Conservation (phyloP, 1,140 invertebrate species). For the Cataglyphis hispanica region DNA sequence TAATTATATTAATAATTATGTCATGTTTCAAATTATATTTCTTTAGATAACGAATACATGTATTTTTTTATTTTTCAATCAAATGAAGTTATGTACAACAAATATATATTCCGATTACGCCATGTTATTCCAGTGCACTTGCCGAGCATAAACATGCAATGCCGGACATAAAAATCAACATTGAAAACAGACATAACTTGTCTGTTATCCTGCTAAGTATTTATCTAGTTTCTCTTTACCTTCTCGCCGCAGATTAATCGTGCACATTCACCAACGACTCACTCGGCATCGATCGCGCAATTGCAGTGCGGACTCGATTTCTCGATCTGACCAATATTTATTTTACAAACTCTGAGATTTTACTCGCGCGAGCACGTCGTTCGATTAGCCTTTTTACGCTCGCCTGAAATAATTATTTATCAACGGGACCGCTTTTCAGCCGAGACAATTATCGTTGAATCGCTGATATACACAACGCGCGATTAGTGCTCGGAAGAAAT, state of each 20-base stretch:
- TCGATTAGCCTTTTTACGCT: constrained; percentile 18
- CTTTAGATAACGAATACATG: background rate
- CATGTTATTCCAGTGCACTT: background rate
- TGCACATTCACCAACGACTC: background rate
- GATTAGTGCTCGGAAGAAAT: constrained; percentile 1
- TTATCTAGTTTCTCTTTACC: constrained; percentile 29
- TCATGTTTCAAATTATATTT: background rate
- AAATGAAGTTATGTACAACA: background rate
- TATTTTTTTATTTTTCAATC: background rate
- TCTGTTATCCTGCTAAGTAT: background rate
- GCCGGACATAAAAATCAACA: background rate
- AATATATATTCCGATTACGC: background rate
- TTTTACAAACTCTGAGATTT: constrained; percentile 26
- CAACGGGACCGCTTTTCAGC: background rate
- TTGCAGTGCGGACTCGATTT: background rate
- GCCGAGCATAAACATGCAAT: no score
- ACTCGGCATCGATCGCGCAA: background rate
- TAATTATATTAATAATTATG: background rate
- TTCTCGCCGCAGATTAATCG: constrained; percentile 18
- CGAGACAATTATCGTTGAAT: constrained; percentile 29
- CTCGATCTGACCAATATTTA: background rate
- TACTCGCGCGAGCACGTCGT: background rate
- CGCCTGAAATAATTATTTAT: constrained; percentile 35
- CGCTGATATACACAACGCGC: background rate
- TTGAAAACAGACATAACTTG: background rate